Percentiles rank a stretch among this genome's conserved stretches.
Conservation (phyloP, 2,797 vertebrate species). For the Macropodus opercularis region DNA sequence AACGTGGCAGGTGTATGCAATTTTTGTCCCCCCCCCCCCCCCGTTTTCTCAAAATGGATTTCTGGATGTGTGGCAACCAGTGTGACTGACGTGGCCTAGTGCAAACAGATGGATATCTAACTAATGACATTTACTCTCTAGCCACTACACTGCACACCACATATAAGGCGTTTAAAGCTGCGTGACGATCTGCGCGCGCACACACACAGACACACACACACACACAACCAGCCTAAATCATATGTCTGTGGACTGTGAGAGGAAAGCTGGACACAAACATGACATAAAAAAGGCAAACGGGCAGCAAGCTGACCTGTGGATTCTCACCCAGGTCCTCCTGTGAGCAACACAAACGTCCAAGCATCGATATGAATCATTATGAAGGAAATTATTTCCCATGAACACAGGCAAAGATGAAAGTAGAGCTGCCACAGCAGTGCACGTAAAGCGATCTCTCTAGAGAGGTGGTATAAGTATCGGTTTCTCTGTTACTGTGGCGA, state of each 20-base stretch:
- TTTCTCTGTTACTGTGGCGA: constrained; percentile 35
- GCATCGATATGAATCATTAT: too few relatives aligned
- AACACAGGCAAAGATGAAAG: background rate
- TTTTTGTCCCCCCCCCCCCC: too few relatives aligned
- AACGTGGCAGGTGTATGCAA: constrained; percentile 26
- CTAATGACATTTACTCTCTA: constrained; percentile 5
- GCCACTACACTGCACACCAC: too few relatives aligned
- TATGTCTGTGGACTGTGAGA: too few relatives aligned
- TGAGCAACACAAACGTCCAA: too few relatives aligned
- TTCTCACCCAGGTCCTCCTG: too few relatives aligned
- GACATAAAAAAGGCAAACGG: too few relatives aligned
- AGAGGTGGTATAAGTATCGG: constrained; percentile 28
- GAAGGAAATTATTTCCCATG: background rate
- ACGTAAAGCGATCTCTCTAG: constrained; percentile 25
- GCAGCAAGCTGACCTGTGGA: too few relatives aligned
- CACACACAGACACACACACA: background rate
- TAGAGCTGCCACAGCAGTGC: constrained; percentile 14
- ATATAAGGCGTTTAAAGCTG: background rate
- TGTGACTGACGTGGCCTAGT: constrained; percentile 11
- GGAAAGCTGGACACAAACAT: too few relatives aligned
- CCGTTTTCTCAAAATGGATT: background rate
- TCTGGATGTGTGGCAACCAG: constrained; percentile 3
- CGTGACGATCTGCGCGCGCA: background rate
- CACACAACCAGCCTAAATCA: too few relatives aligned
- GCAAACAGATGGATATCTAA: constrained; percentile 9